Conservation (phyloP, 1,140 invertebrate species). For the Euura saliciscinereae region DNA sequence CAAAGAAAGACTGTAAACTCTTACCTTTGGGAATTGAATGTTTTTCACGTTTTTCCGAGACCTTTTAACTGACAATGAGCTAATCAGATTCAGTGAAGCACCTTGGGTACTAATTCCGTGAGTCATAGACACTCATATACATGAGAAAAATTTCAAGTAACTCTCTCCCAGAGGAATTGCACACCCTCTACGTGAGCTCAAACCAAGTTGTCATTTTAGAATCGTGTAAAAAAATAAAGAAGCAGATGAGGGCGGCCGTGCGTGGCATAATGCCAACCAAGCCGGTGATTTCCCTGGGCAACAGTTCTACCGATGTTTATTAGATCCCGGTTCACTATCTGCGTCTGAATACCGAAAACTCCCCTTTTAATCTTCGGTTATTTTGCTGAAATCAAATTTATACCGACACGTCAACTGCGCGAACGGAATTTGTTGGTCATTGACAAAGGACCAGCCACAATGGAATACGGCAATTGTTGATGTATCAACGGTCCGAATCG, state of each 20-base stretch:
- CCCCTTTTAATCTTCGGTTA: too few relatives aligned
- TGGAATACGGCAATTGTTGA: conserved; percentile 17
- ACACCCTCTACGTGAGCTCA: too few relatives aligned
- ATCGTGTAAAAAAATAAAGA: too few relatives aligned
- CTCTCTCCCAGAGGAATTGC: neutral
- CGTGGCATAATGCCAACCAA: neutral
- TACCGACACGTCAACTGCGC: too few relatives aligned
- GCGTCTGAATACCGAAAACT: neutral
- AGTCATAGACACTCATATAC: neutral
- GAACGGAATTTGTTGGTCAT: too few relatives aligned
- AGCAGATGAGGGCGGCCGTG: too few relatives aligned
- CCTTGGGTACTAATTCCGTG: neutral
- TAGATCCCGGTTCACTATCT: neutral
- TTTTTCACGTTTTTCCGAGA: too few relatives aligned
- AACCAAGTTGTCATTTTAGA: too few relatives aligned
- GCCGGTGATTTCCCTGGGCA: neutral
- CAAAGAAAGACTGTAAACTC: too few relatives aligned
- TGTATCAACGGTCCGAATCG: neutral
- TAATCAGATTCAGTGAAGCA: conserved; percentile 5
- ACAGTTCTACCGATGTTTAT: neutral
- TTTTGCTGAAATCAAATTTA: too few relatives aligned
- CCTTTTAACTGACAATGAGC: too few relatives aligned
- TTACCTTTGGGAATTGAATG: too few relatives aligned
- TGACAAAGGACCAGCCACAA: neutral
- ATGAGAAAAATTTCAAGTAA: neutral